A percentile compares a stretch with the other conserved stretches of the same genome.
phyloP scores from a whole-genome alignment of 2,888 invertebrate genomes.

The Cantharis lateralis region DNA sequence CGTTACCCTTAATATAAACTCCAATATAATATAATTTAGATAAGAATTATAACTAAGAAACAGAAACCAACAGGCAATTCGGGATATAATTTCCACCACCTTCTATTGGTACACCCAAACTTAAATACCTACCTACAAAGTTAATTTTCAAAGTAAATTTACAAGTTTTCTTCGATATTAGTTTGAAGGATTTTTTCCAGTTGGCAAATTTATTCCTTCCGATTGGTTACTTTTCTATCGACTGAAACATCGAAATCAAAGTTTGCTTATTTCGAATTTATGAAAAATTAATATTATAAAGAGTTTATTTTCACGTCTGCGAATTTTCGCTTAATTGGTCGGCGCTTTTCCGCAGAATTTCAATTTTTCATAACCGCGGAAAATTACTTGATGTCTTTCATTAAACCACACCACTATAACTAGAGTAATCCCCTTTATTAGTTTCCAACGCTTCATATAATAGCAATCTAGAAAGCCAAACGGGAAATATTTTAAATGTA shows the following conservation, averaged over 20 bases:
- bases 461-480: background rate
- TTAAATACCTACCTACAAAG: background rate
- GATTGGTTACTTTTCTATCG: background rate
- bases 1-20: conserved; percentile 4
- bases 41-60: background rate
- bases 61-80: background rate
- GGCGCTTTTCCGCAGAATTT: background rate
- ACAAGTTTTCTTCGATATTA: background rate
- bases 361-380: background rate
- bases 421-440: background rate
- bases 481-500: too few species aligned
- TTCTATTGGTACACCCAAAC: background rate
- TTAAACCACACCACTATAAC: background rate
- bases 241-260: background rate
- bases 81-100: background rate
- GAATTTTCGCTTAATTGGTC: background rate
- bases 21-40: background rate
- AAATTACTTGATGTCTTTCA: background rate
- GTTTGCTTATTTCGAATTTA: background rate
- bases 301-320: too few species aligned
- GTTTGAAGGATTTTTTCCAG: background rate
- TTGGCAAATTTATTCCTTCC: background rate
- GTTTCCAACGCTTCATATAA: background rate
- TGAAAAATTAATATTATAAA: background rate
- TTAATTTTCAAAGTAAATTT: background rate